These are phyloP conservation scores for Rhabdophis nuchalis DNA, from an alignment of 2,797 vertebrate genomes.

Conservation along the genomic window DNA sequence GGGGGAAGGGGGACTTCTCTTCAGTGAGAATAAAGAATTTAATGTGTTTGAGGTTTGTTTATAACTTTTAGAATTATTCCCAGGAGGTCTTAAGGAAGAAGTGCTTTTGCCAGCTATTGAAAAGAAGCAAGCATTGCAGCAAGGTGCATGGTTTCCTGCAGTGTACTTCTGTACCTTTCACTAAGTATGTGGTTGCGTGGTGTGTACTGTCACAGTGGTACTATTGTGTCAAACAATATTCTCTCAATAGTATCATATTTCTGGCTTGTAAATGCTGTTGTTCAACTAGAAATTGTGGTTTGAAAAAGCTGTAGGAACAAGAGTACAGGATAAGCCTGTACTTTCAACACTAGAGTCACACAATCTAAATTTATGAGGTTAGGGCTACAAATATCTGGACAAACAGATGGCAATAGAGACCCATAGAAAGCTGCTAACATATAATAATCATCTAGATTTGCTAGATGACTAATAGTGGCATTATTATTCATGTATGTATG, in stretches of 20 bases:
- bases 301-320: background rate
- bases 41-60: background rate
- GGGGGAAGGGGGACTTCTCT: rapidly evolving
- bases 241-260: background rate
- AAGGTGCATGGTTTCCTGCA: conserved; percentile 51
- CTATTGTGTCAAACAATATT: background rate
- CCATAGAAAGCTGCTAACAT: background rate
- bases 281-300: background rate
- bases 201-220: conserved; percentile 16
- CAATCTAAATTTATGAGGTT: background rate
- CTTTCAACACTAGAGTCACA: too few species aligned
- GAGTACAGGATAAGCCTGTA: background rate
- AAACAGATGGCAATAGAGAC: background rate
- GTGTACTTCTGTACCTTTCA: conserved; percentile 24
- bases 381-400: background rate
- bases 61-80: conserved; percentile 20
- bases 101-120: conserved; percentile 51
- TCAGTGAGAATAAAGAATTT: background rate
- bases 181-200: conserved; percentile 44
- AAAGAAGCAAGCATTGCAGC: conserved; percentile 54
- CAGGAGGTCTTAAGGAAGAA: conserved; percentile 28
- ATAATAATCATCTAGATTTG: background rate
- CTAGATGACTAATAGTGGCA: too few species aligned
- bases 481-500: too few species aligned
- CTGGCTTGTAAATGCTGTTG: background rate